Percentiles rank a stretch among this genome's conserved stretches.
Evolutionary conservation across 2,888 invertebrate genomes (phyloP).

Genomic region (Drosophila cognata): DNA sequence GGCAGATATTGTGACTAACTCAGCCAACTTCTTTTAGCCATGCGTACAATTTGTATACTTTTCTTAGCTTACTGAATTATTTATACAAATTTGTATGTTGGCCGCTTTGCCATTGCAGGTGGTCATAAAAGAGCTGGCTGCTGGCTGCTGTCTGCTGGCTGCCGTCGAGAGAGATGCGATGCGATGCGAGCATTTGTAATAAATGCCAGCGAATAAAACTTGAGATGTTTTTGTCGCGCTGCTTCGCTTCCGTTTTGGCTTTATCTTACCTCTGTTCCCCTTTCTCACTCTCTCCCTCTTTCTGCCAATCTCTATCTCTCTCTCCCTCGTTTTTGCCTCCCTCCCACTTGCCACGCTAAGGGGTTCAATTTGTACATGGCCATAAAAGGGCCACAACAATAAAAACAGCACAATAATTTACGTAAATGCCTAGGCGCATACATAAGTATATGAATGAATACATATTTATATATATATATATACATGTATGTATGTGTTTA

Average conservation of each 20-base stretch:
- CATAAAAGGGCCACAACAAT: slow-evolving; percentile 64
- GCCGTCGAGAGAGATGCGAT: slow-evolving; percentile 36
- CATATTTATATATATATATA: background rate
- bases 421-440: slow-evolving; percentile 65
- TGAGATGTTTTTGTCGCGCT: slow-evolving; percentile 46
- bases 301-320: background rate
- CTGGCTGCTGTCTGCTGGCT: background rate
- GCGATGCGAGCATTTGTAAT: slow-evolving; percentile 63
- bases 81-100: slow-evolving; percentile 64
- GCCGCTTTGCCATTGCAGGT: slow-evolving; percentile 66
- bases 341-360: background rate
- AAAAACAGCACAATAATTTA: slow-evolving; percentile 69
- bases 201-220: slow-evolving; percentile 65
- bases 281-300: background rate
- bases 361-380: slow-evolving; percentile 58
- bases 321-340: background rate
- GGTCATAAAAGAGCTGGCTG: slow-evolving; percentile 51
- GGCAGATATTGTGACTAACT: slow-evolving; percentile 15
- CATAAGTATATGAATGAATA: slow-evolving; percentile 32
- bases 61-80: slow-evolving; percentile 52
- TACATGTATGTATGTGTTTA: background rate
- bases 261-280: slow-evolving; percentile 7
- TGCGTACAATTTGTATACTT: slow-evolving; percentile 22
- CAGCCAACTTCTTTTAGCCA: slow-evolving; percentile 3
- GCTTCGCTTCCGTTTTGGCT: slow-evolving; percentile 39